Evolutionary conservation across 2,888 invertebrate species (phyloP).

Genomic region (Ephialtes manifestator): DNA sequence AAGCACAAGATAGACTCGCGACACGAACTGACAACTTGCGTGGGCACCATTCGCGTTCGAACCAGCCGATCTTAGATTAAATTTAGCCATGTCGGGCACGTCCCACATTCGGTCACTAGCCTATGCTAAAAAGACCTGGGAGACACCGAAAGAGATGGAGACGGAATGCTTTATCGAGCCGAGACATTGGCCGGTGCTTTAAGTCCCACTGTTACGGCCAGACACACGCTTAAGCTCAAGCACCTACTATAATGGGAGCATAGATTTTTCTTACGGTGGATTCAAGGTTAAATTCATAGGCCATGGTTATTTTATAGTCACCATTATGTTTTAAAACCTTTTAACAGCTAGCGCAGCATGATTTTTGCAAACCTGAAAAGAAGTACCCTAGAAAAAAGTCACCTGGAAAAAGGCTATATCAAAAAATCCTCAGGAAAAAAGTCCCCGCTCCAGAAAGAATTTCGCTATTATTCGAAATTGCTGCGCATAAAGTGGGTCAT

Average conservation of each 20-base stretch:
- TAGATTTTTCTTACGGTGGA: background rate
- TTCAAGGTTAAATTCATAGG: no score
- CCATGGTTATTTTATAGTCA: no score
- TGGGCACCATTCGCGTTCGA: conserved; percentile 75
- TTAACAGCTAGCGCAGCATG: no score
- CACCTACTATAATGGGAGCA: background rate
- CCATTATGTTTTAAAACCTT: no score
- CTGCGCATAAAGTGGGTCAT: no score
- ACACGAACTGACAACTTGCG: conserved; percentile 66
- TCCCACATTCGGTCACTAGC: conserved; percentile 78
- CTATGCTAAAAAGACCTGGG: conserved; percentile 43
- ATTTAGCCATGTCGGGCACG: conserved; percentile 80
- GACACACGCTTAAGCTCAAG: background rate
- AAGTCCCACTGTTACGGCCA: background rate
- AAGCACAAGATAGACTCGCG: conserved; percentile 56
- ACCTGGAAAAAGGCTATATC: no score
- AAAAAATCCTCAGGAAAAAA: no score
- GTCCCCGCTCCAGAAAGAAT: no score
- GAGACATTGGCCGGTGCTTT: conserved; percentile 21
- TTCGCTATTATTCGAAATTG: no score
- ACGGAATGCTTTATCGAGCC: background rate
- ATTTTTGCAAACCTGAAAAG: no score
- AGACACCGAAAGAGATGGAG: conserved; percentile 26
- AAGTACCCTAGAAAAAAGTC: no score
- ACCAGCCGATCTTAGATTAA: conserved; percentile 80